Percentiles rank a stretch among this genome's conserved stretches.
These are phyloP conservation scores for Drosophila helvetica DNA, from an alignment of 2,888 invertebrate genomes.

Conservation along the genomic window DNA sequence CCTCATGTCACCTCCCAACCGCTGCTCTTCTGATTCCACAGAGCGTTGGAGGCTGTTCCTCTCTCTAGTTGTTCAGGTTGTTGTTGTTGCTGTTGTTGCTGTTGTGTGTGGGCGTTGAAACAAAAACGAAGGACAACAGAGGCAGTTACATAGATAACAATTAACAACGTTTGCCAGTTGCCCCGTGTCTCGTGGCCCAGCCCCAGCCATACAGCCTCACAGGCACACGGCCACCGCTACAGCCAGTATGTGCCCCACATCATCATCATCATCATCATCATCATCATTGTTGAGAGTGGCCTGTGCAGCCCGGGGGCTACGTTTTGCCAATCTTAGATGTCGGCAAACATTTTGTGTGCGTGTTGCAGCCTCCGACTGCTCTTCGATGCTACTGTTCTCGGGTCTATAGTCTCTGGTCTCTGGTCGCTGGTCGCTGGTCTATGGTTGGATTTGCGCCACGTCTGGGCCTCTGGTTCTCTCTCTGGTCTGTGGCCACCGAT, in stretches of 20 bases:
- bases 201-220: background rate
- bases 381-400: slow-evolving; percentile 31
- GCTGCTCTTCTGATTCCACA: slow-evolving; percentile 11
- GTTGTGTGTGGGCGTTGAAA: slow-evolving; percentile 49
- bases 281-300: slow-evolving; percentile 16
- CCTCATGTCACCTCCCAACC: background rate
- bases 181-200: background rate
- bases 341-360: slow-evolving; percentile 75
- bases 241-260: background rate
- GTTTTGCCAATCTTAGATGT: slow-evolving; percentile 76
- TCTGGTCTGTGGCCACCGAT: slow-evolving; percentile 12
- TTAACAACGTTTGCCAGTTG: slow-evolving; percentile 60
- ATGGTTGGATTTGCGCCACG: background rate
- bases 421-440: background rate
- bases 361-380: slow-evolving; percentile 50
- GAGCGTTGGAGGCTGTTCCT: slow-evolving; percentile 6
- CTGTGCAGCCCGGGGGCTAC: slow-evolving; percentile 69
- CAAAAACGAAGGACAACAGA: slow-evolving; percentile 59
- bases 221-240: background rate
- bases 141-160: slow-evolving; percentile 77
- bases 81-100: slow-evolving; percentile 9
- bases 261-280: slow-evolving; percentile 6
- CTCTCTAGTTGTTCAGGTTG: no score
- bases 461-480: background rate
- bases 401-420: background rate